A percentile compares a stretch with the other conserved stretches of the same genome.
Conservation (phyloP, 2,888 invertebrate genomes). For the Acanthosoma haemorrhoidale region DNA sequence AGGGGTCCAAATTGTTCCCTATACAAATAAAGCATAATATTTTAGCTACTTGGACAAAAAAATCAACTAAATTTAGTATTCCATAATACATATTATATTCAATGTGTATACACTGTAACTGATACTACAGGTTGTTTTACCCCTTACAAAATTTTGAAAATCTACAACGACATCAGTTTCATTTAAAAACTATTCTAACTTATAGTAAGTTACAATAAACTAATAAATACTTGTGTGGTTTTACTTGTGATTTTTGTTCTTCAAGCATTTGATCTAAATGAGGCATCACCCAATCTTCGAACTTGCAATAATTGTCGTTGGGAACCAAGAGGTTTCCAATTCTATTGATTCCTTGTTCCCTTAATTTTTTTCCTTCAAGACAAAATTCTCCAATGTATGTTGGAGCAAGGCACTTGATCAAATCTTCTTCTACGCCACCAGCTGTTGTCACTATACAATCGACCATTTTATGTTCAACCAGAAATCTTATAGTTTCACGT, state of each 20-base stretch:
- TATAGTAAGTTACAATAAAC: not conserved
- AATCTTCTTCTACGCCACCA: conserved; percentile 97
- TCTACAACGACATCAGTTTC: not conserved
- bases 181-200: too few species aligned
- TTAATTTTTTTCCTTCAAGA: conserved; percentile 69
- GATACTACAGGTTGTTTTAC: not conserved
- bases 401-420: conserved; percentile 95
- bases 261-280: conserved; percentile 81
- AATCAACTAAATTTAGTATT: not conserved
- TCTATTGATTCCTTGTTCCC: conserved; percentile 82
- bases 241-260: conserved; percentile 62
- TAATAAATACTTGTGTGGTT: not conserved
- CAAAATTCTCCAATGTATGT: conserved; percentile 90
- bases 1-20: conserved; percentile 80
- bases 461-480: conserved; percentile 78
- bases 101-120: not conserved
- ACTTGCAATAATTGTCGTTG: conserved; percentile 95
- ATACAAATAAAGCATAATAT: too few species aligned
- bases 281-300: conserved; percentile 97
- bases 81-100: not conserved
- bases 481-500: conserved; percentile 82
- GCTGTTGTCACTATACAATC: conserved; percentile 97
- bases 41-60: too few species aligned
- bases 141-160: not conserved
- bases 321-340: conserved; percentile 91